phyloP scores from a whole-genome alignment of 2,888 invertebrate genomes.

The Drepanosiphum platanoidis region DNA sequence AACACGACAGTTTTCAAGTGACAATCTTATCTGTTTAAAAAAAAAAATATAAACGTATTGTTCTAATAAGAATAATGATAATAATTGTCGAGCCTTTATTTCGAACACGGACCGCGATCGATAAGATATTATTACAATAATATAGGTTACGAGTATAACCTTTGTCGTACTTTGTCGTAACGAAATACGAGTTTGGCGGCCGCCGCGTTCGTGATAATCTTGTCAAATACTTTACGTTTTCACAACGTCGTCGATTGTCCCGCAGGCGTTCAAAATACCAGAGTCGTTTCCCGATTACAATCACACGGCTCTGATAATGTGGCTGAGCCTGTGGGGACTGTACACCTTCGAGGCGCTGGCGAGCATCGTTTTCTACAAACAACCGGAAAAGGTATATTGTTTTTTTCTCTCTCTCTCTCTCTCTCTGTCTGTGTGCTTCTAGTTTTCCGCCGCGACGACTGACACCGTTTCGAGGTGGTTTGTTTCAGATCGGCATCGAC shows the following conservation, averaged over 20 bases:
- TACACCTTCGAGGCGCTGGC: slow-evolving; percentile 33
- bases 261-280: slow-evolving; percentile 49
- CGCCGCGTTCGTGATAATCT: not conserved
- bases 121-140: too few species aligned
- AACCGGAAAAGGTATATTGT: slow-evolving; percentile 40
- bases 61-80: too few species aligned
- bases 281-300: slow-evolving; percentile 26
- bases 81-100: too few species aligned
- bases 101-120: too few species aligned
- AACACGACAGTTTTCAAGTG: too few species aligned
- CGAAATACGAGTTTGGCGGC: not conserved
- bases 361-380: slow-evolving; percentile 33
- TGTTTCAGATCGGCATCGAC: slow-evolving; percentile 19
- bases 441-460: not conserved
- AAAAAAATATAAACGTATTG: too few species aligned
- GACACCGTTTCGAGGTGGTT: not conserved
- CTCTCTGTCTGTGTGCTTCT: not conserved
- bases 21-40: too few species aligned
- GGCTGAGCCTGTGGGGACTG: slow-evolving; percentile 52
- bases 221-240: too few species aligned
- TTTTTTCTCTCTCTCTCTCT: too few species aligned
- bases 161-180: too few species aligned
- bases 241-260: not conserved
- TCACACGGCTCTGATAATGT: slow-evolving; percentile 47
- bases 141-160: too few species aligned